Base-by-base conservation (phyloP, 1,140 invertebrate genomes). In the Papilio glaucus region DNA sequence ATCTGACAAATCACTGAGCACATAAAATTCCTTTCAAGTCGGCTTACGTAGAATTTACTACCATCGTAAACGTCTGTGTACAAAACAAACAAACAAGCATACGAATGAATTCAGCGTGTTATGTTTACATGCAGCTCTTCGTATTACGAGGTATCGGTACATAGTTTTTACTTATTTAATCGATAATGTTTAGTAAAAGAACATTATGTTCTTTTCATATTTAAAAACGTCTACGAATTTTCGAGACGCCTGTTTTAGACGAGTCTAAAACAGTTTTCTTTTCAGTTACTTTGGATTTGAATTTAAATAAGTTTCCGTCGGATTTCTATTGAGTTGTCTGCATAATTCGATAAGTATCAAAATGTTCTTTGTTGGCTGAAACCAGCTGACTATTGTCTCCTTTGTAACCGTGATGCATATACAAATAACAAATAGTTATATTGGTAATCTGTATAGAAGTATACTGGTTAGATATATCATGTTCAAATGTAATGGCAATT, bases 231-330 rank as follows among this genome's bases (percentile, higher is more conserved):
- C 21, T 57, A 12, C 0, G 21, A 57, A 26, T 57, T 49, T 49
- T 57, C 49, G 10, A 39, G 15, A 65, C 29, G 9, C 21, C 39
- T 38, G n/a, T 21, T 33, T 42, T 24, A 69, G 26, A 33, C 53
- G 12, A 69, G 29, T 33, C n/a, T 29, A 53, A 69, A 69, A 53
- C 53, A 53, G 67, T 69, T 69, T 53, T 69, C 67, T 49, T 37
- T 69, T 53, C 42, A 69, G 33, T 26, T 18, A 15, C 42, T 69
- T 15, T 26, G 65, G 29, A 69, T 69, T 69, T 69, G 26, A 69
- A 69, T 69, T 49, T 53, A 69, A 69, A 69, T 69, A 69, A 53
- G 45, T 69, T 65, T 69, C 67, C 42, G 21, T 49, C 67, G 45
- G 29, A 49, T 53, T 37, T 18, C 41, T 69, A 53, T 53, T 26